These are phyloP conservation scores for Pterois miles DNA, from an alignment of 2,797 vertebrate genomes.

Conservation along the genomic window DNA sequence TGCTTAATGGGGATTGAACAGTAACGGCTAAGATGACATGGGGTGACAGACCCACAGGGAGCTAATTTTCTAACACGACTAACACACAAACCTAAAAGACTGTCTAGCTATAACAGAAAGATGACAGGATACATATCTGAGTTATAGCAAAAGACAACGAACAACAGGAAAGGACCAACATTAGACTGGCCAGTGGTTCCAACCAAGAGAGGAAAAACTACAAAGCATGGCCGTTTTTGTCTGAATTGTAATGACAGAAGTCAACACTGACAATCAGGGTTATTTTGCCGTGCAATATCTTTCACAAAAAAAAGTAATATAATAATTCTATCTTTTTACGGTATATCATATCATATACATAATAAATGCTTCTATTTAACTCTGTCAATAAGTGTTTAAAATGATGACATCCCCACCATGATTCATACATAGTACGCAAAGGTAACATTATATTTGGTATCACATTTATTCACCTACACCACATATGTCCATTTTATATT, in stretches of 20 bases:
- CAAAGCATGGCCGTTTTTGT: background rate
- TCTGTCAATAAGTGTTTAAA: background rate
- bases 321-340: background rate
- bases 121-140: background rate
- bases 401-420: background rate
- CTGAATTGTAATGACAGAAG: background rate
- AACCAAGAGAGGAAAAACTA: background rate
- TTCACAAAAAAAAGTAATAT: background rate
- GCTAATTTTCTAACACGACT: background rate
- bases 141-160: background rate
- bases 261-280: background rate
- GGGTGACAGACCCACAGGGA: background rate
- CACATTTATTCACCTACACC: background rate
- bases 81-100: background rate
- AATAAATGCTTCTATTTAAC: background rate
- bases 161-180: no score
- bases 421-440: background rate
- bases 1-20: background rate
- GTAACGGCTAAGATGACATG: slow-evolving; percentile 1
- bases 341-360: background rate
- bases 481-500: background rate
- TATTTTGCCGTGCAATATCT: background rate
- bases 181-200: background rate
- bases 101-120: background rate
- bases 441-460: background rate